Evolutionary conservation across 2,888 invertebrate species (phyloP).

Genomic region (Pseudoips prasinana): DNA sequence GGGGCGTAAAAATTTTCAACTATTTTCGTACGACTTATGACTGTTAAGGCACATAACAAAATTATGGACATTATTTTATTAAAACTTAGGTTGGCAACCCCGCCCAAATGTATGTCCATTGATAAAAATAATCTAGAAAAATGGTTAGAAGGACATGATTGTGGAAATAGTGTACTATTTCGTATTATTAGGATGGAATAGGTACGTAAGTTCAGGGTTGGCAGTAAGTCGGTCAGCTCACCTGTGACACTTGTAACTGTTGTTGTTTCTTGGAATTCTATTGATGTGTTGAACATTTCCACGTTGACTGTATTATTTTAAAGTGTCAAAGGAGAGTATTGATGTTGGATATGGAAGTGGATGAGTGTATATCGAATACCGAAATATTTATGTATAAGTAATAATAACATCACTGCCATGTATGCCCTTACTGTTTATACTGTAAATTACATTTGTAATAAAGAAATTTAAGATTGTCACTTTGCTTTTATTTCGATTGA

Average conservation of each 20-base stretch:
- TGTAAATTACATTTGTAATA: constrained; percentile 78
- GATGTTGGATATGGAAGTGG: constrained; percentile 41
- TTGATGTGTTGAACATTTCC: constrained; percentile 62
- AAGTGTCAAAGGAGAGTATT: constrained; percentile 42
- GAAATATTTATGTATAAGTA: constrained; percentile 49
- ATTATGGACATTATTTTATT: no score
- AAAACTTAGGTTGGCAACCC: no score
- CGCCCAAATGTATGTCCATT: no score
- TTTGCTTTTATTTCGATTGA: constrained; percentile 21
- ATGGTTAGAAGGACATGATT: no score
- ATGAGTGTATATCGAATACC: constrained; percentile 62
- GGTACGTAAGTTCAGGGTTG: constrained; percentile 54
- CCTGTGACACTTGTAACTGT: constrained; percentile 48
- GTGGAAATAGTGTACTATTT: no score
- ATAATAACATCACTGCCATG: constrained; percentile 79
- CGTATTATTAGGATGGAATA: constrained; percentile 51
- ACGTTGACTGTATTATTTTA: constrained; percentile 61
- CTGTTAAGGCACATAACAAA: no score
- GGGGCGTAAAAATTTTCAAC: no score
- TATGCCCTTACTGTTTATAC: constrained; percentile 81
- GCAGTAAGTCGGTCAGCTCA: constrained; percentile 47
- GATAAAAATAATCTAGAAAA: no score
- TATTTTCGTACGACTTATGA: no score
- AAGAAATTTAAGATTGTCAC: constrained; percentile 56
- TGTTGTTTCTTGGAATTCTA: constrained; percentile 64